These are phyloP conservation scores for Pilophorus perplexus DNA, from an alignment of 2,888 invertebrate species.

Conservation along the genomic window DNA sequence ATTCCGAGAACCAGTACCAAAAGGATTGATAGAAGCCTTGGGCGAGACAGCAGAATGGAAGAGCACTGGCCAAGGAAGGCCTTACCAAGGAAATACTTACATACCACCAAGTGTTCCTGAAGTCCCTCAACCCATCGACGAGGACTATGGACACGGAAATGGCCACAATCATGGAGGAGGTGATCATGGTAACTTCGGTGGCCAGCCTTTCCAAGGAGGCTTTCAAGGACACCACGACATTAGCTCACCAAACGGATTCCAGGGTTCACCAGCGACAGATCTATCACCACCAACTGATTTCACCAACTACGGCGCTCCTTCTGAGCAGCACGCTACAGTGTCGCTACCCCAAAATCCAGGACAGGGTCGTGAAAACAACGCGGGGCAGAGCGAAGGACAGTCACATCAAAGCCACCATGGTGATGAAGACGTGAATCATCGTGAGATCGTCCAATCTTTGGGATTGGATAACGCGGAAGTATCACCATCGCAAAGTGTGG, in stretches of 20 bases:
- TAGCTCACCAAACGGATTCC: not conserved
- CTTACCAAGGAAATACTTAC: slow-evolving; percentile 49
- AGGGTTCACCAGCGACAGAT: slow-evolving; percentile 44
- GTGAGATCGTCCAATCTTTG: slow-evolving; percentile 47
- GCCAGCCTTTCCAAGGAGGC: slow-evolving; percentile 28
- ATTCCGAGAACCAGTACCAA: slow-evolving; percentile 72
- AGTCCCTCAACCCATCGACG: slow-evolving; percentile 46
- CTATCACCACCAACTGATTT: slow-evolving; percentile 45
- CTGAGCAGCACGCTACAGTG: slow-evolving; percentile 19
- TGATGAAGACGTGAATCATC: slow-evolving; percentile 15
- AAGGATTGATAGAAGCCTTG: slow-evolving; percentile 65
- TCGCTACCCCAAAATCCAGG: not conserved
- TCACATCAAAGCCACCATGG: too few relatives aligned
- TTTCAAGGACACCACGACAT: slow-evolving; percentile 18
- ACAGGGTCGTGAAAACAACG: too few relatives aligned
- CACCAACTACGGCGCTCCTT: slow-evolving; percentile 29
- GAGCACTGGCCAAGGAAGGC: slow-evolving; percentile 59
- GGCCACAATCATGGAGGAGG: not conserved
- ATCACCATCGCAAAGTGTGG: slow-evolving; percentile 48
- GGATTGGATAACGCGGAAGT: slow-evolving; percentile 48
- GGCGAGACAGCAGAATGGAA: slow-evolving; percentile 57
- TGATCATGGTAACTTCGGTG: not conserved
- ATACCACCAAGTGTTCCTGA: slow-evolving; percentile 51
- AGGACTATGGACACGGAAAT: not conserved
- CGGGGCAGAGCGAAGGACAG: slow-evolving; percentile 6